phyloP scores from a whole-genome alignment of 2,888 invertebrate genomes.

The Cheilosia soror region DNA sequence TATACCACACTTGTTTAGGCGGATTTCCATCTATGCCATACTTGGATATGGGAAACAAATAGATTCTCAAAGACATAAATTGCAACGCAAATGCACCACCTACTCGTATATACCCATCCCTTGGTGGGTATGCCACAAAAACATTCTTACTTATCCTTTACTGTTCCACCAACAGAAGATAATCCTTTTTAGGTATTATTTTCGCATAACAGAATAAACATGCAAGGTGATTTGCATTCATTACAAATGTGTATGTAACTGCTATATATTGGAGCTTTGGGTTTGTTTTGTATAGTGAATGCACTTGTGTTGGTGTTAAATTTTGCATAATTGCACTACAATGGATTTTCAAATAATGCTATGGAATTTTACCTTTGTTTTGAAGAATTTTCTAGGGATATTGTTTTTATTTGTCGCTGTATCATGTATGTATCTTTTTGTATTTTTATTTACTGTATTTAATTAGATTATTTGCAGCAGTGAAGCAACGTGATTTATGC shows the following conservation, averaged over 20 bases:
- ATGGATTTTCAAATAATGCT: constrained; percentile 55
- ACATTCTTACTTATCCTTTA: constrained; percentile 65
- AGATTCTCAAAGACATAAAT: constrained; percentile 55
- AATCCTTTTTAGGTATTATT: constrained; percentile 75
- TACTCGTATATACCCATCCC: constrained; percentile 20
- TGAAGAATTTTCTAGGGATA: constrained; percentile 33
- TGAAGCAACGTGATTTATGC: constrained; percentile 69
- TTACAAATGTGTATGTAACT: constrained; percentile 49
- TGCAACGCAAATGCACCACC: constrained; percentile 51
- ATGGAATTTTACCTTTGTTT: constrained; percentile 48
- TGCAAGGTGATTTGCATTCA: constrained; percentile 68
- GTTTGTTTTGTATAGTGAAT: constrained; percentile 6
- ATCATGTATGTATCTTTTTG: constrained; percentile 8
- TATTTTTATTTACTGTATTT: constrained; percentile 27
- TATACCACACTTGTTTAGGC: constrained; percentile 22
- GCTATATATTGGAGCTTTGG: constrained; percentile 24
- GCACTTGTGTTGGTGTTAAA: constrained; percentile 51
- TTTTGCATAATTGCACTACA: constrained; percentile 68
- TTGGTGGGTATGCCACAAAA: constrained; percentile 58
- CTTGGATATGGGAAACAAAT: constrained; percentile 33
- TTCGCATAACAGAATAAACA: constrained; percentile 67
- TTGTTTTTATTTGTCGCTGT: constrained; percentile 16
- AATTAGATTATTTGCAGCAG: constrained; percentile 63
- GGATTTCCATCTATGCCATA: constrained; percentile 45
- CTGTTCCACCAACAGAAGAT: constrained; percentile 58